Percentiles rank a stretch among this genome's conserved stretches.
Evolutionary conservation across 2,888 invertebrate genomes (phyloP).

Genomic region (Glyphotaelius pellucidus): DNA sequence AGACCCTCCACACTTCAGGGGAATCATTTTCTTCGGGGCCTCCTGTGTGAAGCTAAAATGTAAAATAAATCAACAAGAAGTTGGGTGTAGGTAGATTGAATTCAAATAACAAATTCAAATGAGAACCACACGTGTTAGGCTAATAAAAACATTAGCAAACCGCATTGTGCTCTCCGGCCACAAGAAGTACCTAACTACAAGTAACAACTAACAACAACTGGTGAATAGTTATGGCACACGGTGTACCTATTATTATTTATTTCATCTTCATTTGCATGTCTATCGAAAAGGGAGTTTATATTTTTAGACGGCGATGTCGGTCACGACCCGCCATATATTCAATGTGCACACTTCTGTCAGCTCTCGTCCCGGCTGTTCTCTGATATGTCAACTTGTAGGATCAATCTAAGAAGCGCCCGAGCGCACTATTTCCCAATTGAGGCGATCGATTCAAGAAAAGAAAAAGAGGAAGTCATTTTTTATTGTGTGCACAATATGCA

Average conservation of each 20-base stretch:
- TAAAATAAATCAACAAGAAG: not conserved
- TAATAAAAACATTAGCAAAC: not conserved
- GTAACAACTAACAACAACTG: not conserved
- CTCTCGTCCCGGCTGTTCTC: not conserved
- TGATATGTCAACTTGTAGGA: slow-evolving; percentile 31
- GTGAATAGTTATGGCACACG: not conserved
- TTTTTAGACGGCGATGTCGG: slow-evolving; percentile 55
- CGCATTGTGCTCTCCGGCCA: not conserved
- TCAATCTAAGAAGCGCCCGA: slow-evolving; percentile 36
- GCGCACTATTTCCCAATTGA: slow-evolving; percentile 3
- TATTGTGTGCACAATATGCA: not conserved
- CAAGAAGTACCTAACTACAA: not conserved
- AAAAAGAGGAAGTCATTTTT: not conserved
- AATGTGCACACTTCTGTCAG: slow-evolving; percentile 20
- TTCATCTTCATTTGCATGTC: slow-evolving; percentile 14
- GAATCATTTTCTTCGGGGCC: too few relatives aligned
- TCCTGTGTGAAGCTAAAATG: too few relatives aligned
- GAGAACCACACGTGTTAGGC: not conserved
- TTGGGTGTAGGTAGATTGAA: not conserved
- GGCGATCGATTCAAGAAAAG: not conserved
- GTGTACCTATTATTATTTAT: not conserved
- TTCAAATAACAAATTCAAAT: not conserved
- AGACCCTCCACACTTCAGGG: too few relatives aligned
- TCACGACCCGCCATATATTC: slow-evolving; percentile 52
- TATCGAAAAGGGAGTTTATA: slow-evolving; percentile 47